Evolutionary conservation across 2,113 vertebrate genomes (phyloP).

Genomic region (Chaenogobius annularis): DNA sequence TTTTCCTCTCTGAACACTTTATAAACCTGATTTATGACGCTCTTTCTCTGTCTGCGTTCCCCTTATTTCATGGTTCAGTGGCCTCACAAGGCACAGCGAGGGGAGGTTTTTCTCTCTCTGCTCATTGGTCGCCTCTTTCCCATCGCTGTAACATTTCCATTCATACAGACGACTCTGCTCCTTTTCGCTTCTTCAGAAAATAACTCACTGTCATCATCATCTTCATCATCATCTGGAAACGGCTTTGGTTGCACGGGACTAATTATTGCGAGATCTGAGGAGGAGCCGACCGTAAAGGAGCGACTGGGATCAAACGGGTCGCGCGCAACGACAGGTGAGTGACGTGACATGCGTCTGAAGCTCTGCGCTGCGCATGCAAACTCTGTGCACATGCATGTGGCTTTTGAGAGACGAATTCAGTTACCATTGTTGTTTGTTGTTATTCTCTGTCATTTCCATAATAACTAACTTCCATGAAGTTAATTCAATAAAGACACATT

Average conservation of each 20-base stretch:
- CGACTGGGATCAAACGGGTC: slow-evolving; percentile 33
- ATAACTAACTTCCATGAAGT: too few species aligned
- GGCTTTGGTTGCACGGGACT: slow-evolving; percentile 62
- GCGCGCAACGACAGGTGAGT: slow-evolving; percentile 72
- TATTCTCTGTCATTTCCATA: too few species aligned
- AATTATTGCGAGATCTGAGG: slow-evolving; percentile 60
- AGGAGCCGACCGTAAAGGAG: slow-evolving; percentile 25
- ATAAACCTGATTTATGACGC: slow-evolving; percentile 63
- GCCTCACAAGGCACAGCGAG: slow-evolving; percentile 63
- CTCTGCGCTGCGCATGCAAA: neutral
- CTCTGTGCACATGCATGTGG: neutral
- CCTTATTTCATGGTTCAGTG: slow-evolving; percentile 78
- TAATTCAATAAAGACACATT: slow-evolving; percentile 9
- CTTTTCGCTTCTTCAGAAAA: slow-evolving; percentile 68
- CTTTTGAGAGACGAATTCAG: neutral
- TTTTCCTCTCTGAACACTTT: slow-evolving; percentile 7
- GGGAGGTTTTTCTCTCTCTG: slow-evolving; percentile 72
- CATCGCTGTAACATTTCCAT: slow-evolving; percentile 71
- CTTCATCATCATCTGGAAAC: slow-evolving; percentile 50
- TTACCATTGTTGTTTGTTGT: neutral
- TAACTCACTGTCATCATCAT: slow-evolving; percentile 71
- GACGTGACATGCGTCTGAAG: slow-evolving; percentile 3
- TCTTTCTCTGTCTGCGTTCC: slow-evolving; percentile 60
- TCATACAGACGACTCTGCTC: slow-evolving; percentile 66
- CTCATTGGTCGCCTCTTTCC: slow-evolving; percentile 72